Evolutionary conservation across 2,113 vertebrate species (phyloP).

Genomic region (Paraplagusia blochii): DNA sequence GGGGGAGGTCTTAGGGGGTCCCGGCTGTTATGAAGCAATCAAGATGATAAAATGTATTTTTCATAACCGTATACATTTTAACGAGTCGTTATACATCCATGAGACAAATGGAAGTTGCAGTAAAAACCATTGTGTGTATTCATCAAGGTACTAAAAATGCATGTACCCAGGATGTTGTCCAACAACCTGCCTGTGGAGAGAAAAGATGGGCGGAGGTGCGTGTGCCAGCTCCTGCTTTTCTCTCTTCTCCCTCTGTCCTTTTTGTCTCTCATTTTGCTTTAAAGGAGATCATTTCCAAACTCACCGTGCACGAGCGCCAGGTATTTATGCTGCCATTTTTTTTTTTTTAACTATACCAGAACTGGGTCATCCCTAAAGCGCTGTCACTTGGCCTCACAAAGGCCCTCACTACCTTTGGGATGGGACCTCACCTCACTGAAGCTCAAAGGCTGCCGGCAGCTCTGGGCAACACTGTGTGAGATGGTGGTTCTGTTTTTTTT

Average conservation of each 20-base stretch:
- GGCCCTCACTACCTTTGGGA: slow-evolving; percentile 44
- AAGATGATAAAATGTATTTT: slow-evolving; percentile 18
- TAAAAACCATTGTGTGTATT: slow-evolving; percentile 31
- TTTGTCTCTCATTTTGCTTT: slow-evolving; percentile 43
- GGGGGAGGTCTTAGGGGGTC: too few relatives aligned
- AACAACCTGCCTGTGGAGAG: slow-evolving; percentile 46
- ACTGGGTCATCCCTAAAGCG: slow-evolving; percentile 58
- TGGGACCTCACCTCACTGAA: slow-evolving; percentile 36
- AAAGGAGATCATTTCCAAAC: slow-evolving; percentile 35
- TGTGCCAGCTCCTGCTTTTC: slow-evolving; percentile 33
- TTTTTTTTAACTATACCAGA: slow-evolving; percentile 75
- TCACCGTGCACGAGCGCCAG: slow-evolving; percentile 26
- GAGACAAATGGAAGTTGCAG: slow-evolving; percentile 21
- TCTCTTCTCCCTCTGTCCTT: slow-evolving; percentile 29
- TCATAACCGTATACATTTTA: slow-evolving; percentile 26
- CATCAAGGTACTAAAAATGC: slow-evolving; percentile 50
- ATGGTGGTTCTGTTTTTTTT: slow-evolving; percentile 34
- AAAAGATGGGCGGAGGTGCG: slow-evolving; percentile 34
- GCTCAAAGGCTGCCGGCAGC: slow-evolving; percentile 69
- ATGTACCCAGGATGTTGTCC: slow-evolving; percentile 46
- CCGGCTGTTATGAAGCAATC: slow-evolving; percentile 19
- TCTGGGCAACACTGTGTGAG: slow-evolving; percentile 49
- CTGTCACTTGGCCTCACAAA: slow-evolving; percentile 33
- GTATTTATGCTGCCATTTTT: slow-evolving; percentile 53
- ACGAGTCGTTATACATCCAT: slow-evolving; percentile 27